Conservation (phyloP, 2,888 invertebrate genomes). For the Rhingia campestris region DNA sequence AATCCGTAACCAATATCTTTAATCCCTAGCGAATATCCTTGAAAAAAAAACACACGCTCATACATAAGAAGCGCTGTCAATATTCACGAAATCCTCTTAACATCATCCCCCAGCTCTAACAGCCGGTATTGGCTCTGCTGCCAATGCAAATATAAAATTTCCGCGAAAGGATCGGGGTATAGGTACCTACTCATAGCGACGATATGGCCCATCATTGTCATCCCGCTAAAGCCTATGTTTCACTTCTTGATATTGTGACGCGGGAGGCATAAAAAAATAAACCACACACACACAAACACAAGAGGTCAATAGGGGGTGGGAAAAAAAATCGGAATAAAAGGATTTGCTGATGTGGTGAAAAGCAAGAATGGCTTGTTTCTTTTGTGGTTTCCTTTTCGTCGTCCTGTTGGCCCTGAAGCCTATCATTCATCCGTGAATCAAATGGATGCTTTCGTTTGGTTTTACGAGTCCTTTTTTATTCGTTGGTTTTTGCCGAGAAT, state of each 20-base stretch:
- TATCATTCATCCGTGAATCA: conserved; percentile 52
- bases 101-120: background rate
- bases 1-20: conserved; percentile 59
- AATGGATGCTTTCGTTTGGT: conserved; percentile 20
- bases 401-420: conserved; percentile 8
- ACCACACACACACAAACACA: conserved; percentile 6
- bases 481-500: conserved; percentile 13
- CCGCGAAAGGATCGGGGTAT: conserved; percentile 44
- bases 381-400: conserved; percentile 16
- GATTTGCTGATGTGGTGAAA: conserved; percentile 59
- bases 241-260: conserved; percentile 34
- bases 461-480: background rate
- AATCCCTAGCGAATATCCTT: conserved; percentile 25
- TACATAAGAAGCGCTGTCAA: background rate
- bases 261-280: background rate
- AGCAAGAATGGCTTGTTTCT: conserved; percentile 34
- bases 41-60: conserved; percentile 32
- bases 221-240: conserved; percentile 11
- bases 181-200: conserved; percentile 7
- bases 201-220: conserved; percentile 4
- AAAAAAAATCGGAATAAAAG: conserved; percentile 42
- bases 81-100: conserved; percentile 22
- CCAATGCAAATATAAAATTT: conserved; percentile 43
- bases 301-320: background rate
- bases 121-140: conserved; percentile 5